Conservation (phyloP, 2,113 vertebrate genomes). For the Corvus moneduloides region DNA sequence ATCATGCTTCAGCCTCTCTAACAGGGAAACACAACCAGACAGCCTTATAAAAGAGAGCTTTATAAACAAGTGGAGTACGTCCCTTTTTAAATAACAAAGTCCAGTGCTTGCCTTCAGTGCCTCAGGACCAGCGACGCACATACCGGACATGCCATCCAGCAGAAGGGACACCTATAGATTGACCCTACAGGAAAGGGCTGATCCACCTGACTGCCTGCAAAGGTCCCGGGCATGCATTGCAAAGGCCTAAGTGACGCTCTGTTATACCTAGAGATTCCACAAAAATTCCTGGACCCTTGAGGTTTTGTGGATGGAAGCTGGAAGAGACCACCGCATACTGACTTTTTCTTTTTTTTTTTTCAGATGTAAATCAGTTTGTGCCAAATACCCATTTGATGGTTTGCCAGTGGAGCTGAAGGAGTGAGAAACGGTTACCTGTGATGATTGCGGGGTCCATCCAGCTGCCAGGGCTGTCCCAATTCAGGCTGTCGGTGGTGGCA, state of each 20-base stretch:
- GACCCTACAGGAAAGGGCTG: conserved; percentile 12
- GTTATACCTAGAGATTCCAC: background rate
- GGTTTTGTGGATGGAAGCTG: conserved; percentile 63
- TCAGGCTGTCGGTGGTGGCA: conserved; percentile 92
- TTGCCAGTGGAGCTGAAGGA: conserved; percentile 73
- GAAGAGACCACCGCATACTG: conserved; percentile 68
- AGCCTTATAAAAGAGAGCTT: conserved; percentile 85
- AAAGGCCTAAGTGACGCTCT: conserved; percentile 5
- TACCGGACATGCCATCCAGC: conserved; percentile 25
- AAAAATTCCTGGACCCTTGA: conserved; percentile 12
- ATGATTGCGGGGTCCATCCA: conserved; percentile 99
- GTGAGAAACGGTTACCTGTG: conserved; percentile 87
- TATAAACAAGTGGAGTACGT: conserved; percentile 83
- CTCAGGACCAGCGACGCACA: conserved; percentile 44
- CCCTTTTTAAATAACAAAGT: conserved; percentile 61
- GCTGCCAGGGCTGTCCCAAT: conserved; percentile 95
- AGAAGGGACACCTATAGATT: conserved; percentile 20
- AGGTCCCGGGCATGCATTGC: conserved; percentile 44
- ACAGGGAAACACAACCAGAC: conserved; percentile 38
- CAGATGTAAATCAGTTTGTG: conserved; percentile 46
- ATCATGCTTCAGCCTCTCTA: conserved; percentile 52
- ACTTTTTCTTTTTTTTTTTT: background rate
- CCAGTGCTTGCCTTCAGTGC: conserved; percentile 50
- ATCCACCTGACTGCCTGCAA: conserved; percentile 15
- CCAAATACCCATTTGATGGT: conserved; percentile 63